Percentiles rank a stretch among this genome's conserved stretches.
These are phyloP conservation scores for Pentalonia nigronervosa DNA, from an alignment of 1,140 invertebrate species.

Conservation along the genomic window DNA sequence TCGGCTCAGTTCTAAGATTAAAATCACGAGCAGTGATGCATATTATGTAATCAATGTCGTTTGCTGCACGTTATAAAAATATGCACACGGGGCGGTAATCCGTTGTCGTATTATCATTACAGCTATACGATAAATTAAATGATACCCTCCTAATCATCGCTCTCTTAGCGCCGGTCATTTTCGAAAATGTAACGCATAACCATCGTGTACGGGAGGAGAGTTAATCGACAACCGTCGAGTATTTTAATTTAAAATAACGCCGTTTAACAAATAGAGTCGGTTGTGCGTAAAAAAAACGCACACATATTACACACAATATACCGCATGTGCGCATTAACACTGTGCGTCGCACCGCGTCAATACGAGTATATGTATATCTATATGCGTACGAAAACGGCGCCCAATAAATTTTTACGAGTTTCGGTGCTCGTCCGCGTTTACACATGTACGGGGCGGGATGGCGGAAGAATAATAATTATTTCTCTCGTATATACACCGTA, in stretches of 20 bases:
- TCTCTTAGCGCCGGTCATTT: neutral
- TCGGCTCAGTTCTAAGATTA: neutral
- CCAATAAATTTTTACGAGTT: conserved; percentile 20
- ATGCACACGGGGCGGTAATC: neutral
- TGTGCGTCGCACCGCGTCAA: neutral
- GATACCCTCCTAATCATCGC: neutral
- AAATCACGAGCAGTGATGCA: accelerated
- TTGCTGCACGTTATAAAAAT: neutral
- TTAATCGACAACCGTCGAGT: neutral
- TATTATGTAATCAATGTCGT: neutral
- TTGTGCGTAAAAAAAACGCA: neutral
- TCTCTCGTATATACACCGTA: neutral
- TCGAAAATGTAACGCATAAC: neutral
- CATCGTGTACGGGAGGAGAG: neutral
- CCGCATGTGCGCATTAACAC: neutral
- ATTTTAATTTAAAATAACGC: neutral
- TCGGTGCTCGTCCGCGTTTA: neutral
- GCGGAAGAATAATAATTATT: neutral
- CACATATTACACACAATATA: neutral
- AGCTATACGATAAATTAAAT: neutral
- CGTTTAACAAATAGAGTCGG: neutral
- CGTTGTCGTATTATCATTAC: neutral
- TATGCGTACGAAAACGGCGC: conserved; percentile 24
- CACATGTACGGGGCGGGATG: too few species aligned
- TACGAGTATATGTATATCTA: neutral